Percentiles rank a stretch among this genome's conserved stretches.
Evolutionary conservation across 2,888 invertebrate genomes (phyloP).

Genomic region (Macrosoma leucophasiata): DNA sequence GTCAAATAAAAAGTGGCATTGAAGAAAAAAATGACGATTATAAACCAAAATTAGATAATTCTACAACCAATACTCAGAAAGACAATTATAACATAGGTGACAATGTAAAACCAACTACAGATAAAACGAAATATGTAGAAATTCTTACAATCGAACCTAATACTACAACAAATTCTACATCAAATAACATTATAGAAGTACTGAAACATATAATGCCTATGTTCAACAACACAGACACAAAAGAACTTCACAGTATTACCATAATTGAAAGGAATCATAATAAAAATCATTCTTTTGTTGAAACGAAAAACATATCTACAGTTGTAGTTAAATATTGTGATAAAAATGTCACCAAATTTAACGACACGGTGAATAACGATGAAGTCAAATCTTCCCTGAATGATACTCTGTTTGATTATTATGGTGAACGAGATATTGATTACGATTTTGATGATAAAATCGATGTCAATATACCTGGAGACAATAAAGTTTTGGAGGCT

Average conservation of each 20-base stretch:
- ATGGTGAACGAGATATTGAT: constrained; percentile 27
- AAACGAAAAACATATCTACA: constrained; percentile 60
- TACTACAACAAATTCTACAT: constrained; percentile 45
- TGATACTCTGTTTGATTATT: constrained; percentile 34
- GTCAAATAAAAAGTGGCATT: constrained; percentile 51
- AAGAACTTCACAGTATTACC: constrained; percentile 63
- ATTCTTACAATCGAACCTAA: constrained; percentile 62
- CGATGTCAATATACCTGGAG: constrained; percentile 35
- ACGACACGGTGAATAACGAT: constrained; percentile 17
- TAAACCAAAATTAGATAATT: constrained; percentile 25
- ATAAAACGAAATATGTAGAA: constrained; percentile 52
- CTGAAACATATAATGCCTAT: constrained; percentile 65
- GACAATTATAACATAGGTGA: constrained; percentile 17
- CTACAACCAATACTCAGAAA: constrained; percentile 16
- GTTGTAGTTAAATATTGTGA: constrained; percentile 65
- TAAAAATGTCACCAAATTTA: constrained; percentile 41
- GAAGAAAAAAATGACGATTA: constrained; percentile 47
- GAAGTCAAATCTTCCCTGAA: too few relatives aligned
- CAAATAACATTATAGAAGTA: constrained; percentile 57
- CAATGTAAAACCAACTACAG: constrained; percentile 13
- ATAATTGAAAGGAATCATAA: constrained; percentile 58
- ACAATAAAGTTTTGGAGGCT: constrained; percentile 77
- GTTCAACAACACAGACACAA: constrained; percentile 55
- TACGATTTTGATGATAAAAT: constrained; percentile 24
- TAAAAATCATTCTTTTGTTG: constrained; percentile 53